phyloP scores from a whole-genome alignment of 2,888 invertebrate genomes.

The Rotaria socialis region DNA sequence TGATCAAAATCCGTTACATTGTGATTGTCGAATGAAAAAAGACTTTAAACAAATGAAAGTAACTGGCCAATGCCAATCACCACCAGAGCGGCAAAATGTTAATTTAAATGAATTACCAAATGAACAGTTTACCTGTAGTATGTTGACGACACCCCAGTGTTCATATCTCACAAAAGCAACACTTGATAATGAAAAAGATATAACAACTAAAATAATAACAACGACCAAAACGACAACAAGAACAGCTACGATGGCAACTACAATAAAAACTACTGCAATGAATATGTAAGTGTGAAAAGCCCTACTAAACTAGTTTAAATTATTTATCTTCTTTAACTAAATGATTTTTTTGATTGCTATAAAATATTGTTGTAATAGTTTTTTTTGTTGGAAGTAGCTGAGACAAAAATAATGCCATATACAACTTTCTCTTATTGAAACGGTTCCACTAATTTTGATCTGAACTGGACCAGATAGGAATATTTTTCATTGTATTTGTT shows the following conservation, averaged over 20 bases:
- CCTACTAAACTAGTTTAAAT: too few species aligned
- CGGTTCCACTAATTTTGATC: too few species aligned
- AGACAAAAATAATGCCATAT: too few species aligned
- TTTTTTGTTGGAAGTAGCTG: too few species aligned
- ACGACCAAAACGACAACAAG: background rate
- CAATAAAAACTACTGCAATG: background rate
- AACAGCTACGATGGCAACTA: background rate
- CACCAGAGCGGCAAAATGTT: background rate
- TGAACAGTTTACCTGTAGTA: background rate
- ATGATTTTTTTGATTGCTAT: too few species aligned
- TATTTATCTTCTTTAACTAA: too few species aligned
- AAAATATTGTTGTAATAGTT: too few species aligned
- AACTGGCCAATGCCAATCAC: conserved; percentile 25
- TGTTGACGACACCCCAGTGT: background rate
- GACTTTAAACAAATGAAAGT: background rate
- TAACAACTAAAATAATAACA: background rate
- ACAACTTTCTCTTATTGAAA: too few species aligned
- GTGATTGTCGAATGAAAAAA: conserved; percentile 15
- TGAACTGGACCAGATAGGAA: too few species aligned
- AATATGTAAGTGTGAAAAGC: background rate
- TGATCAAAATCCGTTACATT: conserved; percentile 34
- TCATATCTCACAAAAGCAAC: background rate
- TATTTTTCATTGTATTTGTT: too few species aligned
- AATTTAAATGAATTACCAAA: conserved; percentile 3
- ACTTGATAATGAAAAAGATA: background rate